A percentile compares a stretch with the other conserved stretches of the same genome.
phyloP scores from a whole-genome alignment of 2,888 invertebrate genomes.

The Ophion ellenae region DNA sequence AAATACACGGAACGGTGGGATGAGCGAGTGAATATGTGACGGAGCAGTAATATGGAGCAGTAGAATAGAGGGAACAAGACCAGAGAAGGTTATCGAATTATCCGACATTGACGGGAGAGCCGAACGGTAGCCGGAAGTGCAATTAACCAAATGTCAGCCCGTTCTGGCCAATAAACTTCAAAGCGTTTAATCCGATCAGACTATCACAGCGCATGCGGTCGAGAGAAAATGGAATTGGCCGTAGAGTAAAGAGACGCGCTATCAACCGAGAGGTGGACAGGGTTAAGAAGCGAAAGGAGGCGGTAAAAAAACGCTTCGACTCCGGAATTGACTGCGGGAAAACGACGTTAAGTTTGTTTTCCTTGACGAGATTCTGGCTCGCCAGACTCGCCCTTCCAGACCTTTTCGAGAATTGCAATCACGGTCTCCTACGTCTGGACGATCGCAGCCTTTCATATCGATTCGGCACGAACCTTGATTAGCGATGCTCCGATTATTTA shows the following conservation, averaged over 20 bases:
- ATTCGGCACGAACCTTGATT: no score
- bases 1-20: neutral
- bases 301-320: no score
- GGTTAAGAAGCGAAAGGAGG: neutral
- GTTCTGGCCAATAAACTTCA: slow-evolving; percentile 72
- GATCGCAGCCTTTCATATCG: no score
- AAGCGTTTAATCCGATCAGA: slow-evolving; percentile 73
- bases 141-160: slow-evolving; percentile 75
- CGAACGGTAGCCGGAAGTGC: slow-evolving; percentile 66
- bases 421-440: no score
- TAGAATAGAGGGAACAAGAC: slow-evolving; percentile 33
- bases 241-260: slow-evolving; percentile 55
- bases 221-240: slow-evolving; percentile 69
- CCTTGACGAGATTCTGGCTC: slow-evolving; percentile 47
- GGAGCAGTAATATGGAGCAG: slow-evolving; percentile 10
- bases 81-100: slow-evolving; percentile 65
- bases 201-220: slow-evolving; percentile 60
- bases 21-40: slow-evolving; percentile 13
- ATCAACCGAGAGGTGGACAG: slow-evolving; percentile 25
- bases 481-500: no score
- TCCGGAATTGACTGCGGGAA: slow-evolving; percentile 43
- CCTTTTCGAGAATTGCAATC: no score
- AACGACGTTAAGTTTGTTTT: slow-evolving; percentile 72
- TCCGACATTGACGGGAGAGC: slow-evolving; percentile 41
- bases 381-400: neutral